Percentiles rank a stretch among this genome's conserved stretches.
Conservation (phyloP, 2,797 vertebrate genomes). For the Falco novaeseelandiae region DNA sequence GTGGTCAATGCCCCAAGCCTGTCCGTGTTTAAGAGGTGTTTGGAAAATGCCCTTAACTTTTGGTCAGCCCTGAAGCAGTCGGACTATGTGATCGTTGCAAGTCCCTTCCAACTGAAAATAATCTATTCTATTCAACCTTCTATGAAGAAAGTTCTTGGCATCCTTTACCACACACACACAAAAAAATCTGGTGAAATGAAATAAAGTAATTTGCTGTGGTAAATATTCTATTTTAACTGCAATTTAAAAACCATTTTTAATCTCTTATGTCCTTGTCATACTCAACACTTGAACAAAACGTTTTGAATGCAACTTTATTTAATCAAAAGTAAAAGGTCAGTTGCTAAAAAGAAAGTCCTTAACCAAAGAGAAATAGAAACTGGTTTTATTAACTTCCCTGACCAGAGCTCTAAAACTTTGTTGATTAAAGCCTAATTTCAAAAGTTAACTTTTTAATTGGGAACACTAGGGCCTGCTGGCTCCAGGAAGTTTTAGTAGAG, state of each 20-base stretch:
- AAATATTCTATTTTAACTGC: background rate
- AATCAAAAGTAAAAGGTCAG: background rate
- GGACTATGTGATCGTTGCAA: background rate
- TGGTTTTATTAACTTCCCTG: conserved; percentile 23
- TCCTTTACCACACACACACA: background rate
- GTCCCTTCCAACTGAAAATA: background rate
- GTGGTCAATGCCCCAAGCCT: background rate
- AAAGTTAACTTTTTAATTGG: conserved; percentile 48
- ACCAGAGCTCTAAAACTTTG: background rate
- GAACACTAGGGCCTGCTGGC: background rate
- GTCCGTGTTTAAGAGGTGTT: background rate
- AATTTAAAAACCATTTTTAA: background rate
- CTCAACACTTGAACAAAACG: background rate
- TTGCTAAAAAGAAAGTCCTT: conserved; percentile 15
- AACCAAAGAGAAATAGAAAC: background rate
- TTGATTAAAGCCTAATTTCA: conserved; percentile 47
- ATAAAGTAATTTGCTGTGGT: background rate
- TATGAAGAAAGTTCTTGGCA: background rate
- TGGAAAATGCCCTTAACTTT: background rate
- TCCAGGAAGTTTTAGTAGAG: conserved; percentile 45
- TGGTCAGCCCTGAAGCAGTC: background rate
- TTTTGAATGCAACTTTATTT: background rate
- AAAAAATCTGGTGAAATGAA: background rate
- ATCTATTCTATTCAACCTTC: background rate
- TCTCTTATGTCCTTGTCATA: background rate